These are phyloP conservation scores for Lordiphosa fenestrarum DNA, from an alignment of 2,888 invertebrate genomes.

Conservation along the genomic window DNA sequence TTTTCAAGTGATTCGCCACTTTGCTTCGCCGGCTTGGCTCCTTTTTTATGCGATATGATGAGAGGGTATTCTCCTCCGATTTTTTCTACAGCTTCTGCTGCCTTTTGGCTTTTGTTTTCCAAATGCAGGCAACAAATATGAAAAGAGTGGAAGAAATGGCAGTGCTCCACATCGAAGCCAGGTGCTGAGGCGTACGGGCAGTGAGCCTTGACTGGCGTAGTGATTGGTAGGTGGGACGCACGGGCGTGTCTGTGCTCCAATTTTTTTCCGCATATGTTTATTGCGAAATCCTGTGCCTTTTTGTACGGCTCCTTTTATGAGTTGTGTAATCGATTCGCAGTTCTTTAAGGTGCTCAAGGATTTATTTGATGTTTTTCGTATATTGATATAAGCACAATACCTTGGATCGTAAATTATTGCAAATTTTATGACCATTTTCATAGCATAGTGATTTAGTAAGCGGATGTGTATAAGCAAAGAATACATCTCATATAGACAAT, in stretches of 20 bases:
- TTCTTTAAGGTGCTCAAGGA: constrained; percentile 3
- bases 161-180: constrained; percentile 13
- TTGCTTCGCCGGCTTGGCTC: constrained; percentile 32
- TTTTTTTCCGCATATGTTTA: constrained; percentile 61
- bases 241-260: constrained; percentile 43
- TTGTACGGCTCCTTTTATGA: constrained; percentile 21
- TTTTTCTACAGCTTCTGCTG: constrained; percentile 1
- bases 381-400: too few relatives aligned
- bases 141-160: background rate
- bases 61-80: constrained; percentile 34
- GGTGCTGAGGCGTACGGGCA: constrained; percentile 54
- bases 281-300: constrained; percentile 51
- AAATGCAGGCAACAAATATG: constrained; percentile 27
- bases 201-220: constrained; percentile 11
- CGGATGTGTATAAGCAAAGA: too few relatives aligned
- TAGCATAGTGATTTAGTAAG: too few relatives aligned
- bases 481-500: too few relatives aligned
- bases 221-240: background rate
- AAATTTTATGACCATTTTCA: too few relatives aligned
- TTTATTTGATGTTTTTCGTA: too few relatives aligned
- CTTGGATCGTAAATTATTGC: too few relatives aligned
- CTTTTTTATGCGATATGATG: constrained; percentile 39
- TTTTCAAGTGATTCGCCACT: constrained; percentile 48
- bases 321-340: constrained; percentile 32
- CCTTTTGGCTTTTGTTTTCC: constrained; percentile 42